Conservation (phyloP, 2,888 invertebrate species). For the Leptinotarsa juncta region DNA sequence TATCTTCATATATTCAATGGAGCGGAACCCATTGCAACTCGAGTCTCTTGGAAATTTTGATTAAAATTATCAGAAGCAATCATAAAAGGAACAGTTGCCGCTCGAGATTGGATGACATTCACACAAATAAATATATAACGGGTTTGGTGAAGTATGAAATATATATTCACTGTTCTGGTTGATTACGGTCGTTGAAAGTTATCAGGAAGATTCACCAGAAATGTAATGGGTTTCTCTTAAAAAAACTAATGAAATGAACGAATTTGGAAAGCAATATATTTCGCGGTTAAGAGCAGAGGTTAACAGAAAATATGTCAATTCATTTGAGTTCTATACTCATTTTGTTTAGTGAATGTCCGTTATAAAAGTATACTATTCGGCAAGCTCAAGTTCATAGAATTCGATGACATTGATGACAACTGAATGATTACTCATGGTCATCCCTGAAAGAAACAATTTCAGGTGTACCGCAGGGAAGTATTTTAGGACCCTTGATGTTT, state of each 20-base stretch:
- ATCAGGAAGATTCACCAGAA: neutral
- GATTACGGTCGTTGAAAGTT: neutral
- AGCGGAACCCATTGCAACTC: constrained; percentile 48
- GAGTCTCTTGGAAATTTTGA: constrained; percentile 53
- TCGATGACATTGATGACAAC: too few relatives aligned
- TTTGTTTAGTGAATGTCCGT: too few relatives aligned
- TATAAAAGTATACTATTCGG: too few relatives aligned
- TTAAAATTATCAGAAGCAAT: constrained; percentile 56
- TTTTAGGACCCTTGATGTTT: too few relatives aligned
- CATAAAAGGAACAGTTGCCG: constrained; percentile 55
- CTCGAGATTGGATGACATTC: constrained; percentile 49
- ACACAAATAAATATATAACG: constrained; percentile 40
- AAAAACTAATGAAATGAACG: neutral
- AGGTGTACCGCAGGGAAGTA: too few relatives aligned
- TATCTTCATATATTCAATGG: constrained; percentile 44
- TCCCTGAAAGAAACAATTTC: too few relatives aligned
- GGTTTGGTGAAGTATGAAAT: constrained; percentile 49
- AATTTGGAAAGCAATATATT: neutral
- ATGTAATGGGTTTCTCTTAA: neutral
- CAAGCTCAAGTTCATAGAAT: too few relatives aligned
- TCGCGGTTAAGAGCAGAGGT: neutral
- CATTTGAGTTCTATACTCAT: too few relatives aligned
- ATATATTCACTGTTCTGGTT: constrained; percentile 40
- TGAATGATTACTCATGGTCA: too few relatives aligned
- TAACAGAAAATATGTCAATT: too few relatives aligned